Conservation (phyloP, 1,140 invertebrate species). For the Samia ricini region DNA sequence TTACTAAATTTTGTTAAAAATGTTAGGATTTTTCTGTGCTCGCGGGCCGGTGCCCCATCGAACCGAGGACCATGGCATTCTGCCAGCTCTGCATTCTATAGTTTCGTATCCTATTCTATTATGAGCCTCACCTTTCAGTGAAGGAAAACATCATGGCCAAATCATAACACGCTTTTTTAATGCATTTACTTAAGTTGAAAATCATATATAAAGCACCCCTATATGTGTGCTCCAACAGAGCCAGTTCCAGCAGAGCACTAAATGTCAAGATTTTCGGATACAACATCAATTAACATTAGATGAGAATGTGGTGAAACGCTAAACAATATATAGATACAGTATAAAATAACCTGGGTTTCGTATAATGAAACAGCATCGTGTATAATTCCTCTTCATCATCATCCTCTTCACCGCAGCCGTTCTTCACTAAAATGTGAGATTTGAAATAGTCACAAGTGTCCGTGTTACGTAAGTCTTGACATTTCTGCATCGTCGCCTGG, state of each 20-base stretch:
- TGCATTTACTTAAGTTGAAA: background rate
- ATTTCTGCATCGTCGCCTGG: conserved; percentile 38
- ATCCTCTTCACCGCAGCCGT: conserved; percentile 26
- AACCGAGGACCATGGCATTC: no score
- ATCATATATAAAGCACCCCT: background rate
- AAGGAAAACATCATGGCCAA: no score
- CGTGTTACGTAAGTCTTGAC: conserved; percentile 37
- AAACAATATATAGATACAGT: background rate
- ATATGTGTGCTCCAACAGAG: background rate
- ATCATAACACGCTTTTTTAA: no score
- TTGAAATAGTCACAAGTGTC: conserved; percentile 40
- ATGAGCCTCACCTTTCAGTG: no score
- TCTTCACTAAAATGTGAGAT: conserved; percentile 19
- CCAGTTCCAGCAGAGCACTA: background rate
- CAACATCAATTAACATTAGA: background rate
- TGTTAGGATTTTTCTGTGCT: no score
- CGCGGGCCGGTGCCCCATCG: no score
- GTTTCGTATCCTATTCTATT: no score
- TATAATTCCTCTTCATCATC: conserved; percentile 20
- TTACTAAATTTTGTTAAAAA: no score
- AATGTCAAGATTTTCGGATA: background rate
- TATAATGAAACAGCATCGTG: conserved; percentile 30
- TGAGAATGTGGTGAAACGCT: background rate
- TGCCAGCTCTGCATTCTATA: no score
- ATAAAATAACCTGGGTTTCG: conserved; percentile 21